phyloP scores from a whole-genome alignment of 2,888 invertebrate genomes.

The Thysanoteuthis rhombus region DNA sequence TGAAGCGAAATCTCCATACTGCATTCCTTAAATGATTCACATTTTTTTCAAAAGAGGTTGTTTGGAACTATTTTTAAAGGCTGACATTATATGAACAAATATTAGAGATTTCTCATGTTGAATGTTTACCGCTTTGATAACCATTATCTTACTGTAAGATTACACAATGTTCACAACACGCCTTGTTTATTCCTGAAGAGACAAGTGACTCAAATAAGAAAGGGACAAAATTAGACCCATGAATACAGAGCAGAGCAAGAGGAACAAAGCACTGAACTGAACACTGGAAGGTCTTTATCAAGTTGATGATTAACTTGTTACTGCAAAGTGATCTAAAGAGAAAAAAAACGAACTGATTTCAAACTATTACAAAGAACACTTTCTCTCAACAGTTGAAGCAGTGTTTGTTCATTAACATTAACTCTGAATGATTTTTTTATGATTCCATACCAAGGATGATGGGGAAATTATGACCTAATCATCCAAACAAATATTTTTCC shows the following conservation, averaged over 20 bases:
- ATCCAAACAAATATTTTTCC: too few species aligned
- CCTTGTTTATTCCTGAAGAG: neutral
- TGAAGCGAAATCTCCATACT: too few species aligned
- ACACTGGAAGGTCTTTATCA: neutral
- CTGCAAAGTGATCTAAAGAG: neutral
- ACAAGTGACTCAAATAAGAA: neutral
- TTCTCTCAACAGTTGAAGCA: neutral
- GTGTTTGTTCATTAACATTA: too few species aligned
- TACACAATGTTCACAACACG: neutral
- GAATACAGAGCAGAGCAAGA: neutral
- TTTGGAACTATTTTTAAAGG: too few species aligned
- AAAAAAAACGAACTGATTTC: too few species aligned
- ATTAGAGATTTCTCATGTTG: neutral
- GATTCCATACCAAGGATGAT: too few species aligned
- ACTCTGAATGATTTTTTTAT: too few species aligned
- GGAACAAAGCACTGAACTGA: neutral
- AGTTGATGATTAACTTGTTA: too few species aligned
- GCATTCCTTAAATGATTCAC: too few species aligned
- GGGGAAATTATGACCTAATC: too few species aligned
- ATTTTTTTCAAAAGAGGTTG: too few species aligned
- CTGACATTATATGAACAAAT: too few species aligned
- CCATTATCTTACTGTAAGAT: neutral
- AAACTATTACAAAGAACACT: neutral
- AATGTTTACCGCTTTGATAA: neutral
- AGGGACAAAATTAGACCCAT: neutral